Conservation (phyloP, 2,888 invertebrate species). For the Andricus curvator region DNA sequence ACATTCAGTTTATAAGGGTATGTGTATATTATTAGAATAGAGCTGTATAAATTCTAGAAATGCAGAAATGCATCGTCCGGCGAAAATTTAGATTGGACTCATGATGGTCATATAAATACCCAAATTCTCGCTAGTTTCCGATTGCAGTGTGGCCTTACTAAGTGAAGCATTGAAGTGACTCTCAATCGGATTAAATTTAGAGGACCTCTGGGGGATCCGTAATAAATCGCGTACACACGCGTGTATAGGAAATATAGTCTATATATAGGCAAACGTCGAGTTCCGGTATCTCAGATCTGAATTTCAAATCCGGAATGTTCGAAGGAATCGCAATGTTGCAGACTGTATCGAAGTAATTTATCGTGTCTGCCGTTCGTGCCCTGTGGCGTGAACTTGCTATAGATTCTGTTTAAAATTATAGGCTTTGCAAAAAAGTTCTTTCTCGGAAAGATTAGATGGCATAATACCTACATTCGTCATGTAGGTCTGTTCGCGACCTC, state of each 20-base stretch:
- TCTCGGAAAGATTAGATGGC: constrained; percentile 14
- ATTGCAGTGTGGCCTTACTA: constrained; percentile 45
- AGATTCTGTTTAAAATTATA: constrained; percentile 34
- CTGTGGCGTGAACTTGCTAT: constrained; percentile 21
- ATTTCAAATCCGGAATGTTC: constrained; percentile 37
- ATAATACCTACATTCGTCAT: constrained; percentile 29
- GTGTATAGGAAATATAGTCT: constrained; percentile 3
- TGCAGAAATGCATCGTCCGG: not conserved
- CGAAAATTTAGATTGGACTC: not conserved
- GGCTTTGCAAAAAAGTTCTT: constrained; percentile 8
- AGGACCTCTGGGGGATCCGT: constrained; percentile 53
- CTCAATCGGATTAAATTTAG: constrained; percentile 63
- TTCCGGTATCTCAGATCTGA: constrained; percentile 39
- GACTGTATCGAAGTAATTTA: constrained; percentile 38
- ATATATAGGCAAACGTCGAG: constrained; percentile 18
- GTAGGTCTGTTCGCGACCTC: not conserved
- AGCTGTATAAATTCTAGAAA: not conserved
- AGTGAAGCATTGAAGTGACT: constrained; percentile 56
- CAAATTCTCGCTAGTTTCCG: not conserved
- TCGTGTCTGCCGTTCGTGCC: constrained; percentile 20
- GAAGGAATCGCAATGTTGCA: constrained; percentile 40
- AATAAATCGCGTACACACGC: constrained; percentile 18
- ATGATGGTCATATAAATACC: not conserved
- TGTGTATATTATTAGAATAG: too few species aligned
- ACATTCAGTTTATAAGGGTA: too few species aligned